Percentiles rank a stretch among this genome's conserved stretches.
These are phyloP conservation scores for Lepus americanus DNA, from an alignment of 2,113 vertebrate species.

Conservation along the genomic window DNA sequence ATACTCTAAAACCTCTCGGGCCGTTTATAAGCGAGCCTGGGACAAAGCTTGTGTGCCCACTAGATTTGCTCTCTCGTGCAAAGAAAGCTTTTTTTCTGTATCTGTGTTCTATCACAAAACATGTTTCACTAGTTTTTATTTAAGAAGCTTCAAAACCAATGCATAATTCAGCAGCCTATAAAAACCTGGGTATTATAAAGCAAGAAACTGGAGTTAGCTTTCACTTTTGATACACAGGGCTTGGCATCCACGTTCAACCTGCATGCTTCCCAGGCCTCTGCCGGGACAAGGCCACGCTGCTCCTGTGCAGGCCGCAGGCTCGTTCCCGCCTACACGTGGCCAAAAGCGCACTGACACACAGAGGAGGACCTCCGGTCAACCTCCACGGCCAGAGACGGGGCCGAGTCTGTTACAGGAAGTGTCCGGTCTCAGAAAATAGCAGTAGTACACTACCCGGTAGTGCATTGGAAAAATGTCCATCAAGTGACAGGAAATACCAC, in stretches of 20 bases:
- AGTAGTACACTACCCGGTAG: background rate
- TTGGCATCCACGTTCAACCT: background rate
- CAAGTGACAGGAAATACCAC: background rate
- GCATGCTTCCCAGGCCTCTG: background rate
- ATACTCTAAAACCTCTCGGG: background rate
- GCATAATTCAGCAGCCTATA: conserved; percentile 44
- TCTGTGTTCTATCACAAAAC: background rate
- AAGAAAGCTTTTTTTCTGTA: background rate
- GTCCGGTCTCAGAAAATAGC: background rate
- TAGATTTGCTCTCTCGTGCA: background rate
- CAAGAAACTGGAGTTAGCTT: background rate
- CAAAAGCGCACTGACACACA: background rate
- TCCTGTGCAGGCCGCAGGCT: fast-evolving
- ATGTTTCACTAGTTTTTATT: background rate
- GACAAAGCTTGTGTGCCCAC: background rate
- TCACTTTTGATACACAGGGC: background rate
- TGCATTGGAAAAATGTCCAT: background rate
- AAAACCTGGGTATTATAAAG: background rate
- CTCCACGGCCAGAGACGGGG: background rate
- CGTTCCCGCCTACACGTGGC: fast-evolving
- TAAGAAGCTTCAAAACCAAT: conserved; percentile 5
- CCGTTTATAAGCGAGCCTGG: background rate
- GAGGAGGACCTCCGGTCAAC: background rate
- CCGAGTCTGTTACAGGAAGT: background rate
- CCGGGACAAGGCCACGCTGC: background rate